phyloP scores from a whole-genome alignment of 2,888 invertebrate genomes.

The Drosophila phalerata region DNA sequence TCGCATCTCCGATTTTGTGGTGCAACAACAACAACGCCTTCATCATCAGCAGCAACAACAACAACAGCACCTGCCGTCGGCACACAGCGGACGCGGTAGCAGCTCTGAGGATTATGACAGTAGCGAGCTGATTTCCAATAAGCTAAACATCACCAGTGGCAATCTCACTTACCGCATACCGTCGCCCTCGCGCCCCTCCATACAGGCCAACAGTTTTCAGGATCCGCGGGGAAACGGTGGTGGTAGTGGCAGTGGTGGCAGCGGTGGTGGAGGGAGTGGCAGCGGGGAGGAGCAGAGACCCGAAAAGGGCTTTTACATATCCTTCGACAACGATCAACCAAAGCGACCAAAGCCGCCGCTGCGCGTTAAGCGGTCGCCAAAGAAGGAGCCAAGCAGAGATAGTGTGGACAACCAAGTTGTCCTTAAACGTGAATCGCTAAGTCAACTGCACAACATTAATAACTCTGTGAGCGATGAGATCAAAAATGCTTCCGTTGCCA shows the following conservation, averaged over 20 bases:
- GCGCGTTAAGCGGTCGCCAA: conserved; percentile 91
- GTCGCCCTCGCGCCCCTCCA: conserved; percentile 92
- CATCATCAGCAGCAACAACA: conserved; percentile 60
- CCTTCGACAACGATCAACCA: conserved; percentile 95
- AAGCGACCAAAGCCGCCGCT: conserved; percentile 95
- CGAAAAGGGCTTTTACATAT: conserved; percentile 96
- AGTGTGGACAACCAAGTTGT: conserved; percentile 78
- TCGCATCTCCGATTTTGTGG: conserved; percentile 74
- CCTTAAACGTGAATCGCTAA: conserved; percentile 80
- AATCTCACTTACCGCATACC: conserved; percentile 95
- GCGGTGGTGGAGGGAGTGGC: conserved; percentile 53
- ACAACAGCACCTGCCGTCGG: conserved; percentile 54
- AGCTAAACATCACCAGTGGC: conserved; percentile 94
- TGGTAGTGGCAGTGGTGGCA: conserved; percentile 27
- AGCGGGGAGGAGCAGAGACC: conserved; percentile 85
- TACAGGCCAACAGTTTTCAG: conserved; percentile 91
- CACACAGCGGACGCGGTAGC: conserved; percentile 87
- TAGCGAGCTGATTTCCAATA: conserved; percentile 82
- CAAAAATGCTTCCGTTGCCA: conserved; percentile 84
- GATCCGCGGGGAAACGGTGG: conserved; percentile 79
- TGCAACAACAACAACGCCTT: conserved; percentile 60
- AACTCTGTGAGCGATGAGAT: conserved; percentile 76
- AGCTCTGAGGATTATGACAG: conserved; percentile 86
- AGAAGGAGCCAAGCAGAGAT: conserved; percentile 88
- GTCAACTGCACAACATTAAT: conserved; percentile 86